Evolutionary conservation across 2,113 vertebrate genomes (phyloP), one percentile per base, ranked within the genome.

Genomic region (Pyrgilauda ruficollis): DNA sequence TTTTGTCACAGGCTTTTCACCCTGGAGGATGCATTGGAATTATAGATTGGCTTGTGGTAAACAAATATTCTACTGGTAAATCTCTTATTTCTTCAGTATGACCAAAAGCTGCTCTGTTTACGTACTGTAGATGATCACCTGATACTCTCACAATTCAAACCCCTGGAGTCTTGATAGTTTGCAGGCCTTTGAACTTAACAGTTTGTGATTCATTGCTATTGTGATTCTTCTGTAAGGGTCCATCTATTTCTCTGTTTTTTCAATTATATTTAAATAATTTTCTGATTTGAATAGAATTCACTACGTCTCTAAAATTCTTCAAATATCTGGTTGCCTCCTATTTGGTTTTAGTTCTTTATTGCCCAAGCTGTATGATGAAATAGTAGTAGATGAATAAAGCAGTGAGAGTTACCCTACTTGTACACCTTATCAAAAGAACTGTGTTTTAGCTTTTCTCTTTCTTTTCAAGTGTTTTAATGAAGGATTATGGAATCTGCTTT

Each of bases 51-150:
- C 4, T 1, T 33, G 31, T 73, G 30, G 33, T 28, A 35, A 35
- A 15, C 22, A 22, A 37, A 10, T 67, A 16, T 49, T 46, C 33
- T 56, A 11, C 22, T 43, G 31, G 9, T 49, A 46, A 77, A 49
- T 9, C 19, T 89, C 64, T 47, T 15, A 19, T 12, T 89, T 76
- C 16, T 74, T 87, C 3, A 4, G 4, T 15, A 11, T n/a, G 55
- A 50, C 21, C 9, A 7, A 55, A 63, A 62, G 30, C 28, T 46
- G 11, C 5, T 75, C 41, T 74, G 15, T 81, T 74, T 62, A n/a
- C 0, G 0, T 18, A 2, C 35, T 31, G 21, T 37, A 67, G 44
- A 4, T 50, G 26, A 4, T 68, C 62, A 35, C 26, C 18, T 23
- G 18, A n/a, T 64, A 14, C 39, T 68, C 15, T 37, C 35, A 37